A percentile compares a stretch with the other conserved stretches of the same genome.
These are phyloP conservation scores for Oryzias melastigma DNA, from an alignment of 2,113 vertebrate species.

Conservation along the genomic window DNA sequence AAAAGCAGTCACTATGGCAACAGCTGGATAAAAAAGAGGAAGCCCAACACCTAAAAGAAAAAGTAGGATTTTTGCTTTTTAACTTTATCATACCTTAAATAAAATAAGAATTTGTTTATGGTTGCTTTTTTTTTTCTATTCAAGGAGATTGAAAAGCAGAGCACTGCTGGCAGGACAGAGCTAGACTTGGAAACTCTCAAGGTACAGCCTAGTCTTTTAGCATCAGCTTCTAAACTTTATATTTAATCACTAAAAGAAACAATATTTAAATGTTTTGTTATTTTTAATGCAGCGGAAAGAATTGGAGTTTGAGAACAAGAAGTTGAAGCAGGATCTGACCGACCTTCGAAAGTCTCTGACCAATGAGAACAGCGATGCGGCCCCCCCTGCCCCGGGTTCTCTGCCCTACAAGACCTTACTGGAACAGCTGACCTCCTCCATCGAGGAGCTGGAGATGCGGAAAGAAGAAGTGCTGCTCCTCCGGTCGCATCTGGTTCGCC, in stretches of 20 bases:
- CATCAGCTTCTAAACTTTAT: not conserved
- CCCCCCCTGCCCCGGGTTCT: constrained; percentile 79
- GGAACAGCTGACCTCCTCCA: constrained; percentile 88
- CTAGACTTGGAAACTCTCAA: constrained; percentile 94
- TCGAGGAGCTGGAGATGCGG: constrained; percentile 90
- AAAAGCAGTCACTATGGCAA: constrained; percentile 86
- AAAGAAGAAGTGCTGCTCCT: constrained; percentile 97
- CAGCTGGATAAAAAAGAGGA: constrained; percentile 89
- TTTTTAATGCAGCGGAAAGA: constrained; percentile 84
- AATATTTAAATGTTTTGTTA: not conserved
- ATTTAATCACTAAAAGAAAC: not conserved
- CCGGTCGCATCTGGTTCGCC: constrained; percentile 90
- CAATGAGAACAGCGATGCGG: constrained; percentile 72
- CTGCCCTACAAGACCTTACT: constrained; percentile 86
- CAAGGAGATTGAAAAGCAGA: constrained; percentile 84
- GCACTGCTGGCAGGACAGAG: constrained; percentile 84
- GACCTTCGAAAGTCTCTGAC: constrained; percentile 86
- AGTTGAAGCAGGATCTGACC: constrained; percentile 90
- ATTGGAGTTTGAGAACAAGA: constrained; percentile 93
- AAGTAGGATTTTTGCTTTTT: constrained; percentile 20
- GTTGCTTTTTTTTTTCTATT: not conserved
- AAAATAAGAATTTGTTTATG: not conserved
- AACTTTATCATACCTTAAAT: not conserved
- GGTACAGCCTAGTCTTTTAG: constrained; percentile 69
- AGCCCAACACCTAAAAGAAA: constrained; percentile 78